Evolutionary conservation across 2,113 vertebrate species (phyloP).

Genomic region (Aldabrachelys gigantea): DNA sequence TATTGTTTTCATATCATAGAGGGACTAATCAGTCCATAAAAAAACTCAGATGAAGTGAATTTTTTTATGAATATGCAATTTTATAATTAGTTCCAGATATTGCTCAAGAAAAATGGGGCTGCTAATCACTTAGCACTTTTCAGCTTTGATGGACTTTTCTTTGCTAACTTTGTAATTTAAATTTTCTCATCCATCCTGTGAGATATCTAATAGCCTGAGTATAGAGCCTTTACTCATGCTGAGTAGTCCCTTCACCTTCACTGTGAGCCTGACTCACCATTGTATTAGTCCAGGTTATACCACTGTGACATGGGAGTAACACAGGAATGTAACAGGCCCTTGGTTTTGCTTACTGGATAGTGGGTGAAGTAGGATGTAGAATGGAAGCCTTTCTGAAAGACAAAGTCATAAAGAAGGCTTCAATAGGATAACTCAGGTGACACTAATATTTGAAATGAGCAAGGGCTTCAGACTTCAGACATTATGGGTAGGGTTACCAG

Average conservation of each 20-base stretch:
- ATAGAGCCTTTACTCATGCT: background rate
- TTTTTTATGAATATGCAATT: constrained; percentile 17
- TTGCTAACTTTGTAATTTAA: background rate
- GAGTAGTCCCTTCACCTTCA: fast-evolving
- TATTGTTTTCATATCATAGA: background rate
- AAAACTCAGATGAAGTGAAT: background rate
- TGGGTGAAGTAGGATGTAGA: background rate
- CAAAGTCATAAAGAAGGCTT: constrained; percentile 43
- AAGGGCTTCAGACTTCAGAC: constrained; percentile 25
- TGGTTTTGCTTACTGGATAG: background rate
- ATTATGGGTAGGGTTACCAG: background rate
- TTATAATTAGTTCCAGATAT: constrained; percentile 40
- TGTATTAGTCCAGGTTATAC: background rate
- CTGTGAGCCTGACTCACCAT: background rate
- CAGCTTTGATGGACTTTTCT: background rate
- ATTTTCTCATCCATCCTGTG: background rate
- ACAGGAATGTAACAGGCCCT: background rate
- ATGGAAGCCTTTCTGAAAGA: constrained; percentile 14
- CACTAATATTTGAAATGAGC: constrained; percentile 62
- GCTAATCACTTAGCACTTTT: constrained; percentile 6
- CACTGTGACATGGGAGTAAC: constrained; percentile 46
- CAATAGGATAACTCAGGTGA: background rate
- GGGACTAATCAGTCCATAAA: background rate
- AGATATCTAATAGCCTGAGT: background rate
- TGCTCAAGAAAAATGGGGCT: background rate